phyloP scores from a whole-genome alignment of 2,888 invertebrate species.

The Zaprionus bogoriensis region DNA sequence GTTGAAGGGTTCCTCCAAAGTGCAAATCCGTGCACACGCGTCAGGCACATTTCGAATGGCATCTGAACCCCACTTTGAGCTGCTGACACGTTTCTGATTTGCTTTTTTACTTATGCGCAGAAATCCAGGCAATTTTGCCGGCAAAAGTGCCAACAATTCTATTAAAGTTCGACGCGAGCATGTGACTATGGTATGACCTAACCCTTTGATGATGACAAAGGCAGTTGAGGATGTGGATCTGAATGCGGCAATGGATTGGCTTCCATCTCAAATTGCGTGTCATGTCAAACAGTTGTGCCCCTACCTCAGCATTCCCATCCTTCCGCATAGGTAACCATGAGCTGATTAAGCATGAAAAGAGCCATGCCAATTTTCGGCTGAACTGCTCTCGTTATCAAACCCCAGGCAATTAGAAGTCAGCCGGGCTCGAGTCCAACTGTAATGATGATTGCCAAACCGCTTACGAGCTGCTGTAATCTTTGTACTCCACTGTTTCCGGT shows the following conservation, averaged over 20 bases:
- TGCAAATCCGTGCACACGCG: slow-evolving; percentile 61
- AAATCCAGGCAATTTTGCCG: slow-evolving; percentile 50
- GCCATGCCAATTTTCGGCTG: background rate
- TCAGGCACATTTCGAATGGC: slow-evolving; percentile 49
- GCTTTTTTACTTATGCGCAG: slow-evolving; percentile 59
- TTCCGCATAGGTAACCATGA: no score
- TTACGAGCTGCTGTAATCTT: slow-evolving; percentile 60
- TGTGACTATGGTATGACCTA: slow-evolving; percentile 4
- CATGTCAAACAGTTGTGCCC: background rate
- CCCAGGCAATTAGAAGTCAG: slow-evolving; percentile 37
- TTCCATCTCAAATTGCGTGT: slow-evolving; percentile 46
- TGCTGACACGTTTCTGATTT: slow-evolving; percentile 59
- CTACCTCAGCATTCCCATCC: background rate
- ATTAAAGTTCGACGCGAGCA: slow-evolving; percentile 59
- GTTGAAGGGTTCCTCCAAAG: slow-evolving; percentile 30
- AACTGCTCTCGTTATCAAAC: slow-evolving; percentile 2
- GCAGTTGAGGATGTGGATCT: background rate
- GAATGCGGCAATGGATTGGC: background rate
- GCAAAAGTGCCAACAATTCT: slow-evolving; percentile 68
- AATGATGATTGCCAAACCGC: slow-evolving; percentile 73
- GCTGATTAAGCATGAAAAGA: slow-evolving; percentile 10
- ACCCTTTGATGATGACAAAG: slow-evolving; percentile 51
- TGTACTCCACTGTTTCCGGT: background rate
- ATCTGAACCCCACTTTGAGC: slow-evolving; percentile 41
- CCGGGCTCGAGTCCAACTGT: slow-evolving; percentile 25